Percentiles rank a stretch among this genome's conserved stretches.
Evolutionary conservation across 2,797 vertebrate genomes (phyloP).

Genomic region (Heteromormyrus szaboi): DNA sequence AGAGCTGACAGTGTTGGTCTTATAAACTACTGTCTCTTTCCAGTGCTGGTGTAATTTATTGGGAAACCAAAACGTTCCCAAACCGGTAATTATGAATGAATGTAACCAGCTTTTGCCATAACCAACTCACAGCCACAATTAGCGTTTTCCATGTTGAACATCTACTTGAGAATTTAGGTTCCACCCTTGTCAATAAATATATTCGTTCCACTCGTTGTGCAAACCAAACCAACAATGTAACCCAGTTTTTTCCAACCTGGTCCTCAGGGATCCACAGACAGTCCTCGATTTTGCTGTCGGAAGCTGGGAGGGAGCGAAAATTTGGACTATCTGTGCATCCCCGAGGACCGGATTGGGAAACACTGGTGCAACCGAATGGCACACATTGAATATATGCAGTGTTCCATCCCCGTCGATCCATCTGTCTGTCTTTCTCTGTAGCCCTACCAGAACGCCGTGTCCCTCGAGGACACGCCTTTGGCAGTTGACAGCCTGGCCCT

Average conservation of each 20-base stretch:
- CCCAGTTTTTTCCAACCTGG: neutral
- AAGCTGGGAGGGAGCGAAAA: neutral
- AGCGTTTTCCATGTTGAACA: neutral
- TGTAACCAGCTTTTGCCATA: neutral
- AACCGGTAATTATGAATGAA: neutral
- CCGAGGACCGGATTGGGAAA: neutral
- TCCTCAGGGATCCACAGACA: neutral
- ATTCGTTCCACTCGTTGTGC: neutral
- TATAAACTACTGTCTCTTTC: neutral
- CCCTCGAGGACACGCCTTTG: constrained; percentile 29
- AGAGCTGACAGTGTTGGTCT: neutral
- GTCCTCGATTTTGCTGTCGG: neutral
- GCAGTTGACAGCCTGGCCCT: constrained; percentile 33
- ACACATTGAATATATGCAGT: neutral
- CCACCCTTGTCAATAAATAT: neutral
- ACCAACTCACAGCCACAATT: neutral
- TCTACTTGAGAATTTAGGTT: neutral
- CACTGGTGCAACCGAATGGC: neutral
- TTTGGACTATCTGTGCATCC: neutral
- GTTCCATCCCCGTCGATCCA: too few species aligned
- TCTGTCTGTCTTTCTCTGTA: neutral
- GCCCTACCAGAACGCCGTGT: constrained; percentile 20
- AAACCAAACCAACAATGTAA: neutral
- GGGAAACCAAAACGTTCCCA: neutral
- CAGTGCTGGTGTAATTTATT: neutral